Evolutionary conservation across 2,797 vertebrate species (phyloP), one percentile per base, ranked within the genome.

Genomic region (Valencia hispanica): DNA sequence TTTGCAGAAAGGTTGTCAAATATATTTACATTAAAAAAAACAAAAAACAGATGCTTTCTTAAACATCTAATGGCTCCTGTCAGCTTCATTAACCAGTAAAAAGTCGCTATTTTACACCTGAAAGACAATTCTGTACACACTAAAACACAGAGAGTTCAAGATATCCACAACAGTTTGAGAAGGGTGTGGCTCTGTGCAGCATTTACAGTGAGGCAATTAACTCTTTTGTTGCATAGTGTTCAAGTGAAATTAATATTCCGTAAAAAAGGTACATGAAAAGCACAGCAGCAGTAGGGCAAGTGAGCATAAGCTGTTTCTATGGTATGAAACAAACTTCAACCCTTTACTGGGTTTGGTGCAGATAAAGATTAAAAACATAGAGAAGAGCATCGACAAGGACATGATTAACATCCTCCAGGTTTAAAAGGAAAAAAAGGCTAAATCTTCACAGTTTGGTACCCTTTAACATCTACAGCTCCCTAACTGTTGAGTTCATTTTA

Each of bases 1-100:
- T 93, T 94, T 36, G 80, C 90, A 90, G 89, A 93, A 93, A 92
- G 85, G 48, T 90, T 85, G 72, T 91, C 85, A 91, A 92, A 91
- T 75, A 91, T 91, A 92, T 94, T 93, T 93, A 94, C 90, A 94
- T 75, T 73, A 88, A 87, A 79, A 77, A 65, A 25, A 66, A 57
- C 55, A 75, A 39, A 80, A 65, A 74, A 78, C 77, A 3, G 53
- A 88, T 87, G 81, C 78, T 87, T 91, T 68, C 45, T 90, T 76
- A 91, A 88, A 93, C 84, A 87, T 91, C 86, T 76, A 87, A 91
- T 89, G 91, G 91, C 89, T 94, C 91, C 77, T 59, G 71, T 84
- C 81, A 87, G 88, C 89, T 63, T 89, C 78, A 87, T 75, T 78
- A 84, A 86, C 76, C 88, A 91, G 84, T 91, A 55, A 79, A 73